Evolutionary conservation across 2,888 invertebrate species (phyloP), one percentile per base, ranked within the genome.

Genomic region (Lithophane semibrunnea): DNA sequence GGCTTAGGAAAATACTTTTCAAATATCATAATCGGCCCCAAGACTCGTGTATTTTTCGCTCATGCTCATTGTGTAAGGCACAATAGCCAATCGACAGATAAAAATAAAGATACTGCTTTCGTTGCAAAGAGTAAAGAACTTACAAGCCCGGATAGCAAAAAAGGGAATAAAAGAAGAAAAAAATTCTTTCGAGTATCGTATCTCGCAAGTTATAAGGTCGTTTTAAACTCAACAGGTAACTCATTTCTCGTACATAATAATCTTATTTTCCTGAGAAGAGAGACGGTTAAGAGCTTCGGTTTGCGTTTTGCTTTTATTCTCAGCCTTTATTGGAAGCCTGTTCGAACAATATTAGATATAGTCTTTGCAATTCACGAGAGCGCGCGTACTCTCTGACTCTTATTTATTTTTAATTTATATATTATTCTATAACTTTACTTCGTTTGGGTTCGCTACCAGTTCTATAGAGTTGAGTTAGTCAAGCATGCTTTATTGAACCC

Each of bases 221-320:
- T 64, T 68, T 24, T 29, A 63, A 78, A 67, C 63, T 83, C 49
- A 67, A 68, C 70, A 79, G 67, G 71, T 56, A 68, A 71, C 37
- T 79, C 60, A 29, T 73, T 82, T 75, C 42, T 79, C 64, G 67
- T 37, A n/a, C 56, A 64, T 75, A 79, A 75, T 72, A 37, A 37
- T 72, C 37, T 42, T 47, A 80, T 77, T 73, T 80, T 18, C 49
- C 56, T 16, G 75, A 24, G 52, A 82, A 69, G 80, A 61, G 63
- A 42, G 21, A 42, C 37, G 61, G 65, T 54, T 66, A 37, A 37
- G 63, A 60, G 52, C 18, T 12, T 79, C 9, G 12, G 72, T 69
- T 71, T 64, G 24, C n/a, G 12, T 75, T 69, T 71, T 64, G 24
- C n/a, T 74, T 83, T 71, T 79, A 60, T 60, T 42, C 18, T 66